phyloP scores from a whole-genome alignment of 2,113 vertebrate species.

The Silurus glanis region DNA sequence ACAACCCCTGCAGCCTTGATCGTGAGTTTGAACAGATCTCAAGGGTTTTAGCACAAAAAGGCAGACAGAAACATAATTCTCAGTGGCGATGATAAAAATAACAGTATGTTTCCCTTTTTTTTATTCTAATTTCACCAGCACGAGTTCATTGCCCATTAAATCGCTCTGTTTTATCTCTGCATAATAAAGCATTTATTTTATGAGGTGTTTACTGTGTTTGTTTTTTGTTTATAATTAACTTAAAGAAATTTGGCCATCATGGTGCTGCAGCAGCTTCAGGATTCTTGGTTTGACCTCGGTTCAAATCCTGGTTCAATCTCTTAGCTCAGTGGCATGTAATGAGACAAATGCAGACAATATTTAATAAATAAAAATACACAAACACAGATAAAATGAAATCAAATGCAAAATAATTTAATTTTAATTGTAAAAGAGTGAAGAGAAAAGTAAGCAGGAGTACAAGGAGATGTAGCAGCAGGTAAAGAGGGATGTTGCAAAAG shows the following conservation, averaged over 20 bases:
- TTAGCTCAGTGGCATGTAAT: too few species aligned
- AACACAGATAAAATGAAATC: too few species aligned
- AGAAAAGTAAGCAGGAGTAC: too few species aligned
- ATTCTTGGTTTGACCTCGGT: neutral
- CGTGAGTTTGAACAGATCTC: constrained; percentile 14
- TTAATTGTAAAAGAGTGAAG: too few species aligned
- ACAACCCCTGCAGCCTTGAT: constrained; percentile 1
- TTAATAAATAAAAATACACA: too few species aligned
- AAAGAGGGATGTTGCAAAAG: too few species aligned
- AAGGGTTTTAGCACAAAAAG: constrained; percentile 12
- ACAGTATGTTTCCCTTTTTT: neutral
- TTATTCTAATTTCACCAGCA: neutral
- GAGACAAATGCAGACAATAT: too few species aligned
- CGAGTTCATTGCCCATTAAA: neutral
- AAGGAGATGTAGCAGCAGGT: too few species aligned
- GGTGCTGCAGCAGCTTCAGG: neutral
- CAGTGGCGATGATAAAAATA: neutral
- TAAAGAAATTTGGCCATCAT: neutral
- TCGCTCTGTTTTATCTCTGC: neutral
- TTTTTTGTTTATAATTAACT: neutral
- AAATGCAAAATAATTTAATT: too few species aligned
- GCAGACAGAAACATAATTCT: constrained; percentile 5
- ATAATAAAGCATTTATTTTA: neutral
- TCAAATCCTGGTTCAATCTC: neutral
- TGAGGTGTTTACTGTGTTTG: neutral